Conservation (phyloP, 2,888 invertebrate species). For the Copidosoma aretas region DNA sequence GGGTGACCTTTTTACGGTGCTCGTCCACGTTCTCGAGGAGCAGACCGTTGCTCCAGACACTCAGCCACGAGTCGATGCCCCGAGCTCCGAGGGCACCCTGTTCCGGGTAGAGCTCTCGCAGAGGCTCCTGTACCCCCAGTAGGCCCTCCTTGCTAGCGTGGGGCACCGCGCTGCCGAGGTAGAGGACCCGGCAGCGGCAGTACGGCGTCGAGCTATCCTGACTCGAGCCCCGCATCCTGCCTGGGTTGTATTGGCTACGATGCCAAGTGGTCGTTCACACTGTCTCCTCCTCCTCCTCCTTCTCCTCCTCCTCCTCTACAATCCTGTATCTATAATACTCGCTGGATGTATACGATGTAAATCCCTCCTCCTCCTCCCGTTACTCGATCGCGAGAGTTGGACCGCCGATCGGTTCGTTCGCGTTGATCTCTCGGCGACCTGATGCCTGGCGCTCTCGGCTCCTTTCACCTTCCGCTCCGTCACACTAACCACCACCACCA, state of each 20-base stretch:
- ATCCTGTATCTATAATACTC: not conserved
- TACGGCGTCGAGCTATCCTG: constrained; percentile 86
- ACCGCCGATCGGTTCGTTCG: constrained; percentile 11
- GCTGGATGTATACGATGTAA: no score
- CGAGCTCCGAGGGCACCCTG: constrained; percentile 87
- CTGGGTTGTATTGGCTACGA: no score
- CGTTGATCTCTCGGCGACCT: constrained; percentile 14
- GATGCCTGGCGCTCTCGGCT: no score
- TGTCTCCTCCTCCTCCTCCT: constrained; percentile 14
- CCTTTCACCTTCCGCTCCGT: constrained; percentile 34
- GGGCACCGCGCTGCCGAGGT: constrained; percentile 94
- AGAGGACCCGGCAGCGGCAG: constrained; percentile 94
- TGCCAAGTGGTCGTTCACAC: constrained; percentile 37
- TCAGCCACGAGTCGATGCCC: constrained; percentile 95
- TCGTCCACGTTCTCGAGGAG: constrained; percentile 95
- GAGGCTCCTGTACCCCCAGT: constrained; percentile 95
- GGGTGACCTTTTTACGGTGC: constrained; percentile 89
- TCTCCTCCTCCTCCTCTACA: not conserved
- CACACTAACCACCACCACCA: no score
- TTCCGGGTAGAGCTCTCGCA: constrained; percentile 94
- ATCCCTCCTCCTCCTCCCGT: constrained; percentile 10
- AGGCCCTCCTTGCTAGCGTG: constrained; percentile 98
- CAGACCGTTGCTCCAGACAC: constrained; percentile 96
- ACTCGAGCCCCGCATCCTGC: constrained; percentile 58
- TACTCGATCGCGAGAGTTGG: no score